Evolutionary conservation across 2,797 vertebrate species (phyloP).

Genomic region (Pangasius larnaudii): DNA sequence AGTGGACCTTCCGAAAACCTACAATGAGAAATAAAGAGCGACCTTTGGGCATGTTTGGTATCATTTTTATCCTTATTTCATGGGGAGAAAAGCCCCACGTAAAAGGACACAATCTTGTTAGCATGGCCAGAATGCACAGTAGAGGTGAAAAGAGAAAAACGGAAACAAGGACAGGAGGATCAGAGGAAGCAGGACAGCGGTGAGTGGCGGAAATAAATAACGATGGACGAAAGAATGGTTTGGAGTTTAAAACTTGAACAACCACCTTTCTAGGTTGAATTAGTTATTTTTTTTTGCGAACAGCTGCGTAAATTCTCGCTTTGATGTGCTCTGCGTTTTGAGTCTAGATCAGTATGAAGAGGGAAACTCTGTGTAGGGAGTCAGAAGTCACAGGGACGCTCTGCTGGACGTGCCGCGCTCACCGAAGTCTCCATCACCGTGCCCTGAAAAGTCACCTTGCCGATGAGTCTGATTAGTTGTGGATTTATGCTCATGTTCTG

Average conservation of each 20-base stretch:
- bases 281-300: not conserved
- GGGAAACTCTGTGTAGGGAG: not conserved
- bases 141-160: not conserved
- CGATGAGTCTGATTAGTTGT: conserved; percentile 26
- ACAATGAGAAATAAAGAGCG: not conserved
- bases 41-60: no score
- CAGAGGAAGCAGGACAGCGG: not conserved
- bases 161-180: no score
- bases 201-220: not conserved
- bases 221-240: not conserved
- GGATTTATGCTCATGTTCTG: conserved; percentile 17
- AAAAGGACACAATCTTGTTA: no score
- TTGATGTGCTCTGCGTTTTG: not conserved
- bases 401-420: not conserved
- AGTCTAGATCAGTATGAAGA: not conserved
- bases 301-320: not conserved
- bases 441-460: not conserved
- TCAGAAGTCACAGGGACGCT: not conserved
- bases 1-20: not conserved
- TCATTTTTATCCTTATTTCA: no score
- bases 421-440: not conserved
- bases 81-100: no score
- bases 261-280: not conserved
- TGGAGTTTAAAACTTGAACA: not conserved
- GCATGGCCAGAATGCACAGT: not conserved